Percentiles rank a stretch among this genome's conserved stretches.
Evolutionary conservation across 2,888 invertebrate species (phyloP).

Genomic region (Leptinotarsa haldemani): DNA sequence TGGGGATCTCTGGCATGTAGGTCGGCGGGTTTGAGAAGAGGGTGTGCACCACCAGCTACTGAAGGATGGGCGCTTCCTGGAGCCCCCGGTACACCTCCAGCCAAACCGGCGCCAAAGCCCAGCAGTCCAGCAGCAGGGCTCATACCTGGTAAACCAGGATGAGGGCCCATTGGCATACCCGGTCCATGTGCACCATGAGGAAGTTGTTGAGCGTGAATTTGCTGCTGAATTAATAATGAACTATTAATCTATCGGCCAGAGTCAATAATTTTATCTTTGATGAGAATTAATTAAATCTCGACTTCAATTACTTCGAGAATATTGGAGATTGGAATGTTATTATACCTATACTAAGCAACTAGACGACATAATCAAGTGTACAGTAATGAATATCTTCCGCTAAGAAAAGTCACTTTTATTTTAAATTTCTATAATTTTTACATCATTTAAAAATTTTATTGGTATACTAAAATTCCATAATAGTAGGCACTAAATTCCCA

Average conservation of each 20-base stretch:
- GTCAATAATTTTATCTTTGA: neutral
- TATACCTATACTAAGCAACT: neutral
- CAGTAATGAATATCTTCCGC: too few relatives aligned
- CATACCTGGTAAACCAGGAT: conserved; percentile 63
- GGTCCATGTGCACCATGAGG: conserved; percentile 65
- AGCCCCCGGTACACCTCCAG: conserved; percentile 55
- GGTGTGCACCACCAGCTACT: conserved; percentile 57
- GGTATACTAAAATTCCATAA: too few relatives aligned
- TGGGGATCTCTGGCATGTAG: conserved; percentile 58
- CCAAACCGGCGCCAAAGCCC: conserved; percentile 59
- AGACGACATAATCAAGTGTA: too few relatives aligned
- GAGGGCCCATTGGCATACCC: conserved; percentile 63
- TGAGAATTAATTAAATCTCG: neutral
- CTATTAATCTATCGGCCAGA: conserved; percentile 1
- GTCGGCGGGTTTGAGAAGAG: conserved; percentile 63
- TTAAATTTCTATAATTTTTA: too few relatives aligned
- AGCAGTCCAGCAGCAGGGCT: conserved; percentile 58
- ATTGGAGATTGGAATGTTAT: neutral
- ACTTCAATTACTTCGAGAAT: neutral
- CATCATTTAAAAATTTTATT: too few relatives aligned
- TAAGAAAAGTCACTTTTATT: too few relatives aligned
- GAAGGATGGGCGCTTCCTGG: conserved; percentile 59
- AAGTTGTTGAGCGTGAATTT: conserved; percentile 65
- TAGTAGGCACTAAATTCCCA: too few relatives aligned
- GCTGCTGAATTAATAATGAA: conserved; percentile 58